Base-by-base conservation (phyloP, 2,797 vertebrate species). In the Nannoperca obscura region DNA sequence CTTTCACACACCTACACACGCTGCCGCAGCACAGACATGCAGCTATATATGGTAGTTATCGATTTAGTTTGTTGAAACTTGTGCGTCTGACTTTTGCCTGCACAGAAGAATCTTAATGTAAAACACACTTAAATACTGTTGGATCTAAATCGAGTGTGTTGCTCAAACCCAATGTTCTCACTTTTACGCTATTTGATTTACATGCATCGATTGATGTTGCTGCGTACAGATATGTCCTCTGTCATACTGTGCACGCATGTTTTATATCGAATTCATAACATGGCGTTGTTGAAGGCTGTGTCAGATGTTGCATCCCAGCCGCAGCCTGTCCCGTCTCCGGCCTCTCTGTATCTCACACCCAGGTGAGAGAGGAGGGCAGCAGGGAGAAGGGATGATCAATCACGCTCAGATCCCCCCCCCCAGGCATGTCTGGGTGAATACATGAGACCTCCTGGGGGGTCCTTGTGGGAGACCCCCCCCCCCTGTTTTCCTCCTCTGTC, bases 261-360 rank as follows among this genome's bases (percentile, higher is more conserved):
- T 71, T 69, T n/a, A 32, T 57, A 4, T 60, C 6, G 17, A 54
- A 78, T 58, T 63, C n/a, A 44, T 19, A 66, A 55, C 50, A 1
- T 12, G 9, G 17, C 9, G 3, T 78, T 20, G 22, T 53, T 27
- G 55, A 20, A 44, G 52, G 22, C 38, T 42, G 17, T 55, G 22
- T 79, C 52, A 10, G 8, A 50, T 58, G 40, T 80, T 63, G 71
- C 59, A 7, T 73, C 76, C 71, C 77, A 71, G 72, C 75, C 19
- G 44, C 30, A 76, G 76, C 47, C 69, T 27, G 34, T 57, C 60
- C 38, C 65, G 12, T 24, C 40, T 76, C 71, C 63, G 78, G 63
- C 68, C 72, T 78, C 81, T 74, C 85, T 88, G 90, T 88, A 90
- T 91, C 88, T 95, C 93, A 92, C 95, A 95, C 94, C 88, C 83